Percentiles rank a stretch among this genome's conserved stretches.
Conservation (phyloP, 1,140 invertebrate genomes). For the Dendroctonus ponderosae region DNA sequence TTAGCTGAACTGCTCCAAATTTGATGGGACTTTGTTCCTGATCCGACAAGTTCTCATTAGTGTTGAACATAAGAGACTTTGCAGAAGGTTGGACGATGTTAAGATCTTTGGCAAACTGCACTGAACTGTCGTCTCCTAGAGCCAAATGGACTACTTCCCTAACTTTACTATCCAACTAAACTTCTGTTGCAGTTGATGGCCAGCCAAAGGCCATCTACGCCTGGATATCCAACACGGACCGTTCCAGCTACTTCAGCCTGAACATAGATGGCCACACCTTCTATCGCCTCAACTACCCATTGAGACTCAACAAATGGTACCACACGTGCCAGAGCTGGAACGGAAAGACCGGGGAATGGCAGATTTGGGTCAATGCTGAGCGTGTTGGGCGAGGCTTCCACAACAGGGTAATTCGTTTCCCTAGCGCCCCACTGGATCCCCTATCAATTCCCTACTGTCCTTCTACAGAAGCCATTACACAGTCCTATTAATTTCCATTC, state of each 20-base stretch:
- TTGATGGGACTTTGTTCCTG: too few species aligned
- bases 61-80: too few species aligned
- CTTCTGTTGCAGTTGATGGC: conserved; percentile 59
- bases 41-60: too few species aligned
- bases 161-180: neutral
- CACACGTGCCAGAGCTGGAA: conserved; percentile 84
- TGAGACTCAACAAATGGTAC: conserved; percentile 78
- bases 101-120: too few species aligned
- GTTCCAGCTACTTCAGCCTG: conserved; percentile 77
- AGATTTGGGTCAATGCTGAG: conserved; percentile 81
- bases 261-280: conserved; percentile 76
- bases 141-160: too few species aligned
- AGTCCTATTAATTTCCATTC: neutral
- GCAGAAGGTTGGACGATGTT: too few species aligned
- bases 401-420: conserved; percentile 66
- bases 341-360: conserved; percentile 81
- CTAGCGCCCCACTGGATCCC: neutral
- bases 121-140: too few species aligned
- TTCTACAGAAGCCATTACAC: neutral
- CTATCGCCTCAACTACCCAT: conserved; percentile 77
- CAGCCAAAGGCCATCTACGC: conserved; percentile 69
- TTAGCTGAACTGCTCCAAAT: too few species aligned
- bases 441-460: neutral
- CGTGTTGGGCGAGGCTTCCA: conserved; percentile 78
- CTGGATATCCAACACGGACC: conserved; percentile 74